These are phyloP conservation scores for Portevinia maculata DNA, from an alignment of 2,888 invertebrate species.

Conservation along the genomic window DNA sequence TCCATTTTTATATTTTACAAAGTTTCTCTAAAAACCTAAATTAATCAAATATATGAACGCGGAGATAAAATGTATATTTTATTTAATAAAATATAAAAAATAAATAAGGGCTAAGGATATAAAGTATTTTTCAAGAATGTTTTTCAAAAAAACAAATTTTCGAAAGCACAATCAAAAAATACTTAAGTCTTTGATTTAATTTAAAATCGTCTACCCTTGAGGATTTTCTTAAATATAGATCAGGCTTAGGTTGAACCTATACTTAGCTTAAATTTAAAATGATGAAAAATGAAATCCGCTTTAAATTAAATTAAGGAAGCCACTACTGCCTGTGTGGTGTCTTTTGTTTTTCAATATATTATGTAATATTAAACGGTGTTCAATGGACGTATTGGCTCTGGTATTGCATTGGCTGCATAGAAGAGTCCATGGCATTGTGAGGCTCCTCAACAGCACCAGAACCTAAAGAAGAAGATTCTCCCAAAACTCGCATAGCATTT, in stretches of 20 bases:
- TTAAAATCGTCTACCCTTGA: constrained; percentile 34
- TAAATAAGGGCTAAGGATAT: constrained; percentile 50
- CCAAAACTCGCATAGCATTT: constrained; percentile 82
- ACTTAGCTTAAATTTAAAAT: constrained; percentile 9
- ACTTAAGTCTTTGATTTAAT: constrained; percentile 30
- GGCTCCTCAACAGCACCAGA: constrained; percentile 44
- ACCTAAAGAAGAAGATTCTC: constrained; percentile 79
- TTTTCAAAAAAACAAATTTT: constrained; percentile 17
- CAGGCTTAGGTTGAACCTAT: constrained; percentile 31
- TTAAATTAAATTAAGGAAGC: constrained; percentile 45
- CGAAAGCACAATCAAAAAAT: constrained; percentile 33
- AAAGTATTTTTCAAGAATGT: constrained; percentile 33
- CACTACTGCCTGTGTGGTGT: not conserved
- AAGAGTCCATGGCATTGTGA: constrained; percentile 57
- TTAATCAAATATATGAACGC: constrained; percentile 31
- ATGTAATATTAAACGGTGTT: constrained; percentile 30
- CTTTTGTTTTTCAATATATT: not conserved
- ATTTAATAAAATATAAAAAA: constrained; percentile 47
- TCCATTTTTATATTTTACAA: constrained; percentile 40
- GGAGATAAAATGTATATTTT: too few relatives aligned
- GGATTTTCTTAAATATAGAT: constrained; percentile 11
- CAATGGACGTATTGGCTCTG: constrained; percentile 28
- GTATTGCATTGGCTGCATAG: constrained; percentile 52
- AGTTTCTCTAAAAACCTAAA: constrained; percentile 23
- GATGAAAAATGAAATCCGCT: constrained; percentile 25